Percentiles rank a stretch among this genome's conserved stretches.
Evolutionary conservation across 2,797 vertebrate genomes (phyloP).

Genomic region (Tauraco hartlaubi): DNA sequence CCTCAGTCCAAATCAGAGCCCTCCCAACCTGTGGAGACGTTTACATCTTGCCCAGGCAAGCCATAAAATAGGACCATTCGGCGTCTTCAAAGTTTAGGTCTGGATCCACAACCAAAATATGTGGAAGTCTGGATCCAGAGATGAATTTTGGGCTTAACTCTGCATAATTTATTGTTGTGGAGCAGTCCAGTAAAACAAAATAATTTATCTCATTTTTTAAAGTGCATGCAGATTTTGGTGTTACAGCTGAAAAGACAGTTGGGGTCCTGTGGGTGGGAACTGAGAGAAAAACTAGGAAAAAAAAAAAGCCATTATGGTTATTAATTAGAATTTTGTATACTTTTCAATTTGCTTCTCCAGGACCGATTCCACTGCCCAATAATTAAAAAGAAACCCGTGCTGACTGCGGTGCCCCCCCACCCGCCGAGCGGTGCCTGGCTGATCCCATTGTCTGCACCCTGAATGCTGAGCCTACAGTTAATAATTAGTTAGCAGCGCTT

Average conservation of each 20-base stretch:
- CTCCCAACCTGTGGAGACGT: not conserved
- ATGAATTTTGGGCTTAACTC: not conserved
- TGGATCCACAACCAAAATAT: not conserved
- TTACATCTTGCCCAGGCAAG: not conserved
- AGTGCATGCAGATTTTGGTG: not conserved
- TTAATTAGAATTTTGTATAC: slow-evolving; percentile 46
- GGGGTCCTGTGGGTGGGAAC: not conserved
- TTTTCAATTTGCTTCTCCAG: slow-evolving; percentile 7
- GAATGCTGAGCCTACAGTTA: slow-evolving; percentile 58
- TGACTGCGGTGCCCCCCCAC: not conserved
- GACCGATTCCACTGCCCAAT: slow-evolving; percentile 22
- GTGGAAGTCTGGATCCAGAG: not conserved
- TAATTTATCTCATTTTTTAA: not conserved
- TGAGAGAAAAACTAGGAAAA: not conserved
- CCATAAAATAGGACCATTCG: not conserved
- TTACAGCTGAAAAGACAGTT: not conserved
- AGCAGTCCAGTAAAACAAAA: not conserved
- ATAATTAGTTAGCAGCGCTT: slow-evolving; percentile 60
- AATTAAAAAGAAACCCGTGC: slow-evolving; percentile 47
- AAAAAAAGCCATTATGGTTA: not conserved
- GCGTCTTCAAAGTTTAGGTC: not conserved
- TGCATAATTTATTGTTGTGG: not conserved
- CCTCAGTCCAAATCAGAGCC: not conserved
- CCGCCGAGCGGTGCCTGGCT: slow-evolving; percentile 50
- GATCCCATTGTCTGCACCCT: slow-evolving; percentile 67